Base-by-base conservation (phyloP, 37 sponge, comb jelly and placozoan species). In the Cladorhizidae sp. region DNA sequence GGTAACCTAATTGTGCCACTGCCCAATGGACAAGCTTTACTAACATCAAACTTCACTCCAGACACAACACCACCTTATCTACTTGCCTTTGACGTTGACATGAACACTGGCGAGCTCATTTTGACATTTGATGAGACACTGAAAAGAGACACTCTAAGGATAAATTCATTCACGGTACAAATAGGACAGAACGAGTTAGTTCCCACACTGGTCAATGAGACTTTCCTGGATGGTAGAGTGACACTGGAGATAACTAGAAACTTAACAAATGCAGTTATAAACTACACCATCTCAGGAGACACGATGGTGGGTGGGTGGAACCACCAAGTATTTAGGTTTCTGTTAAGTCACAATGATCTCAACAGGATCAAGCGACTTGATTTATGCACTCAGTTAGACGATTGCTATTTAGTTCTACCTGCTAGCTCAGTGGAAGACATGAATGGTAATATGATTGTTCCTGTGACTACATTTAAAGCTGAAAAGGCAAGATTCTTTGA, bases 81-180 rank as follows among this genome's bases (percentile, higher is more conserved):
- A 22, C 75, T 88, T 74, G 83, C 79, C 0, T 96, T 96, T 82
- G 94, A 96, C 49, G 90, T 96, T 69, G 91, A 96, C 59, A 84
- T 96, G 86, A 80, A 93, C 71, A 58, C 56, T 26, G 90, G 88
- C 3, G 65, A 83, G 22, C 70, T 96, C 8, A 85, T 86, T 35
- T 83, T 96, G 32, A 89, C 91, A 35, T 96, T 96, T 65, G 77
- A 75, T 43, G 97, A 96, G 45, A 87, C 85, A 3, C 54, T 96
- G 70, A 90, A 93, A 40, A 42, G 75, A 37, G 56, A 62, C 52
- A 89, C 89, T 7, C 55, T 96, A 22, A 74, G 82, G 65, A 62
- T 90, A 28, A 80, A 80, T 5, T 5, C 45, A 0, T 81, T 93
- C 59, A 87, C 91, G 61, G 23, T 96, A 12, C 80, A 83, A 32